Evolutionary conservation across 2,888 invertebrate species (phyloP), one percentile per base, ranked within the genome.

Genomic region (Pachycephus smyrnensis): DNA sequence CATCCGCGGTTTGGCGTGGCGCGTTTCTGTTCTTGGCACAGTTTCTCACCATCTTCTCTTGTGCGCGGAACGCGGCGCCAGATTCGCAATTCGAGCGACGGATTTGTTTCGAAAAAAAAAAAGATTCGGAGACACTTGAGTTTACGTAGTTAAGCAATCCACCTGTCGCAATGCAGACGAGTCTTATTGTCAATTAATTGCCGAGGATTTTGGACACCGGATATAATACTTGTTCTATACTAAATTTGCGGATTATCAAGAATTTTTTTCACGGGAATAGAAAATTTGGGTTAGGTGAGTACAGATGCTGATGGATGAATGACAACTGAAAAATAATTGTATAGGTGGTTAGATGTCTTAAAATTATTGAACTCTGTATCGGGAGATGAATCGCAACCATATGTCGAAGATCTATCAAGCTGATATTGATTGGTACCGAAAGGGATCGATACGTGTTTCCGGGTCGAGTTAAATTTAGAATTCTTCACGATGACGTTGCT

Each of bases 41-140:
- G 91, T 91, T 91, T 90, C 90, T 89, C 86, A 84, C 86, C 89
- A 89, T 90, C 91, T 89, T 86, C 86, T 88, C 88, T 88, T 87
- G 89, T 86, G 89, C 87, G 82, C 88, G 86, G 87, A 88, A 80
- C 83, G 81, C 83, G 82, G 23, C 40, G 6, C 23, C 23, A 55
- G 40, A 55, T 55, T 23, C 40, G 40, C 40, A 55, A 55, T 23
- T 55, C 40, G 40, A 55, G 40, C 40, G 40, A 55, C 1, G 4
- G 33, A 40, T 40, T 40, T 4, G 4, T 40, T 40, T 3, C 40
- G 12, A 6, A 6, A 40, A 55, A 55, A 9, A 40, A 23, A 55
- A 55, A 55, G 40, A 55, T 55, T 9, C 23, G 23, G 6, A 55
- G 23, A 55, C 6, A 55, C 15, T 15, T 23, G 40, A 55, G 9